Evolutionary conservation across 2,797 vertebrate genomes (phyloP), one percentile per base, ranked within the genome.

Genomic region (Pitangus sulphuratus): DNA sequence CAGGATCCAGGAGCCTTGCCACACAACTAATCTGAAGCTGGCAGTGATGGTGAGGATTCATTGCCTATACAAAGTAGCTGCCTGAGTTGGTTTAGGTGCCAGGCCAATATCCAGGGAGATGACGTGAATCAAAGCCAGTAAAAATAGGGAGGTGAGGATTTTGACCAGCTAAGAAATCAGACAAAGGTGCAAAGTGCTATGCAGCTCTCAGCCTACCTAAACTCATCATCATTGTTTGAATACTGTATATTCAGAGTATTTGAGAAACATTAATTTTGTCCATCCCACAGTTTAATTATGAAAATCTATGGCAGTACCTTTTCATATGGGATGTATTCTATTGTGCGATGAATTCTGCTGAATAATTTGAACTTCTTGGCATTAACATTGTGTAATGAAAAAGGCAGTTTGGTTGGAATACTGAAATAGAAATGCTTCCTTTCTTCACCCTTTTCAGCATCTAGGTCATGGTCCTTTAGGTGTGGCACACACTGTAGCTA

Each of bases 351-450:
- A 81, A 75, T 93, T 91, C 64, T 92, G 47, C 37, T 84, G 50
- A 86, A 68, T 60, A 81, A 51, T 74, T 81, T 57, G 10, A 88
- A 42, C n/a, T 89, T 88, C 20, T 66, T 90, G 87, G 77, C 58
- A 35, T 62, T 81, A 71, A 50, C 8, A 8, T 0, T 11, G 7
- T 61, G 14, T 88, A 84, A 87, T 83, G 54, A 75, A 79, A 87
- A 94, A 86, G 48, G 22, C 71, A 83, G 47, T 84, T 80, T 82
- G 5, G 22, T 31, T 88, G 80, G 72, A 90, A 88, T 84, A 74
- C 6, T 58, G 69, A 68, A 68, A 81, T 19, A 71, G 47, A 60
- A 92, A 60, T 50, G 3, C 42, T 87, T 84, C 17, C 39, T 91
- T 82, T 70, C 19, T 69, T 69, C 40, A 14, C 5, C 12, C 7